Conservation (phyloP, 2,797 vertebrate genomes). For the Siniperca scherzeri region DNA sequence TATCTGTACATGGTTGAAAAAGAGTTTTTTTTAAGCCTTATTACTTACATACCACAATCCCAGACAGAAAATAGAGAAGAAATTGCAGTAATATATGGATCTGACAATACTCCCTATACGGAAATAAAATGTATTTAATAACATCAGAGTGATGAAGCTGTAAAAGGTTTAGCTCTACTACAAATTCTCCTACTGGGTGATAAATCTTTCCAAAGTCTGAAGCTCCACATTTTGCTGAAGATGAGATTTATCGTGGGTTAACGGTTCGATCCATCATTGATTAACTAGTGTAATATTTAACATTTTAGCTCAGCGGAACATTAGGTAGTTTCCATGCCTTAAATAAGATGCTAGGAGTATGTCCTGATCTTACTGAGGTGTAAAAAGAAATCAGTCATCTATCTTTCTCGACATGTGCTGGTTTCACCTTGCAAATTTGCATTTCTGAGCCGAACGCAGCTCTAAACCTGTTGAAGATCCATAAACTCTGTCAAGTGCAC, state of each 20-base stretch:
- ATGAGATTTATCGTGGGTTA: neutral
- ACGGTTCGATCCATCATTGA: neutral
- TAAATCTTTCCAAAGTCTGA: neutral
- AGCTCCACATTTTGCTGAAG: neutral
- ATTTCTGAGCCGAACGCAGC: constrained; percentile 14
- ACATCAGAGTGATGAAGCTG: neutral
- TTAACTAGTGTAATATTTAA: constrained; percentile 11
- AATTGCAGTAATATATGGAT: neutral
- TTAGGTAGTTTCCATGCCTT: constrained; percentile 25
- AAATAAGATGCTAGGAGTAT: constrained; percentile 2
- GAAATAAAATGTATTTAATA: neutral
- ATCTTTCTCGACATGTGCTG: neutral
- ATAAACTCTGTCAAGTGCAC: neutral
- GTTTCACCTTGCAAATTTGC: constrained; percentile 1
- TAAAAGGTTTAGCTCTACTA: neutral
- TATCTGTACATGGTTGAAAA: neutral
- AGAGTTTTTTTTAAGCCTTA: neutral
- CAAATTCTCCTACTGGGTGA: neutral
- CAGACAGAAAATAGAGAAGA: neutral
- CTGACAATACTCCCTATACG: neutral
- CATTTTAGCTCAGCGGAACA: neutral
- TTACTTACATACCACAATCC: neutral
- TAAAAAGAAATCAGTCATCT: neutral
- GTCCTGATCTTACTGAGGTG: constrained; percentile 35
- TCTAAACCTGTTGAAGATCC: constrained; percentile 13